Evolutionary conservation across 1,140 invertebrate species (phyloP).

Genomic region (Panagrolaimus sp.): DNA sequence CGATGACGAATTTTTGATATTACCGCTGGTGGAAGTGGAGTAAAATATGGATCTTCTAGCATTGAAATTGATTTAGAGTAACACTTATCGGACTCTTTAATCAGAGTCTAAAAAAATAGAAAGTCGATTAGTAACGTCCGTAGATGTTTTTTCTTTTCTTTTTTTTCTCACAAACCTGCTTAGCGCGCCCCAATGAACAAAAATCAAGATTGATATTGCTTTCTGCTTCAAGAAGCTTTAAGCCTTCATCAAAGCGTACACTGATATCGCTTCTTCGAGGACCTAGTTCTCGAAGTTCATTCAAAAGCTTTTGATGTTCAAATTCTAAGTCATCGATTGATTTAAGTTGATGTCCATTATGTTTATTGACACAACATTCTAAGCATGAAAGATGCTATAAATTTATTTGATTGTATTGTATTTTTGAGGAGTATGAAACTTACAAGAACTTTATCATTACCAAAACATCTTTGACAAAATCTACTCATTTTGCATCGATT

Average conservation of each 20-base stretch:
- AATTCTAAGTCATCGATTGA: constrained; percentile 27
- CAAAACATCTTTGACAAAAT: constrained; percentile 18
- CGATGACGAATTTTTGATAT: constrained; percentile 9
- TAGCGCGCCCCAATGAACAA: constrained; percentile 9
- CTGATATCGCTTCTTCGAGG: constrained; percentile 11
- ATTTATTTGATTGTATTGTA: neutral
- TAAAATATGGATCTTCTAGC: constrained; percentile 6
- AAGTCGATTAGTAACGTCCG: neutral
- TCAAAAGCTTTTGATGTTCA: constrained; percentile 25
- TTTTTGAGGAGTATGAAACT: neutral
- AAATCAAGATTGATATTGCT: constrained; percentile 9
- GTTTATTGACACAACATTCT: constrained; percentile 46
- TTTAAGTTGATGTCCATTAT: constrained; percentile 42
- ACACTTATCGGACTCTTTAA: constrained; percentile 18
- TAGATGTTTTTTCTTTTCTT: neutral
- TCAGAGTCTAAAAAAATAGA: constrained; percentile 23
- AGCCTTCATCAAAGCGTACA: constrained; percentile 11
- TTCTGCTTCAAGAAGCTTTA: constrained; percentile 1
- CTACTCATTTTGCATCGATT: constrained; percentile 11
- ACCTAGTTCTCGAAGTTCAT: constrained; percentile 30
- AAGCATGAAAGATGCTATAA: constrained; percentile 39
- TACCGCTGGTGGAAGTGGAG: constrained; percentile 15
- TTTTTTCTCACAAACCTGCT: constrained; percentile 13
- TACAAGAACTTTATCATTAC: constrained; percentile 7
- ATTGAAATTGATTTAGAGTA: neutral